Evolutionary conservation across 1,140 invertebrate genomes (phyloP).

Genomic region (Bursaphelenchus mucronatus): DNA sequence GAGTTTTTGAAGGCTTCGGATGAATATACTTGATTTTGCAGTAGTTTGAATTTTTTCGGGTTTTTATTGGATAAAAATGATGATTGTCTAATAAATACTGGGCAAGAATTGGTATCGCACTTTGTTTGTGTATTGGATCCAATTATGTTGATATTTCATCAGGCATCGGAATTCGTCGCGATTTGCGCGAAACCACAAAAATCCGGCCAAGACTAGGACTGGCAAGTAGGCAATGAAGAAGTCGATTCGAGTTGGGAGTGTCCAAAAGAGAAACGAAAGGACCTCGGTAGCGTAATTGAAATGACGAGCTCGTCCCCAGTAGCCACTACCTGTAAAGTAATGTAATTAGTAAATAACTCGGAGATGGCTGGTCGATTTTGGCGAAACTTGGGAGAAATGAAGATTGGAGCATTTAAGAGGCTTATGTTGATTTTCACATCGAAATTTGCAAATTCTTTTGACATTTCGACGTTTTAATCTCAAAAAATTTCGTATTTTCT

Average conservation of each 20-base stretch:
- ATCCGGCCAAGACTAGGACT: slow-evolving; percentile 20
- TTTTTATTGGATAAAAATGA: too few relatives aligned
- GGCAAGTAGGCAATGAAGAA: slow-evolving; percentile 27
- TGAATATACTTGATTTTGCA: too few relatives aligned
- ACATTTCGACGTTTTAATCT: too few relatives aligned
- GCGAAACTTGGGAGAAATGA: neutral
- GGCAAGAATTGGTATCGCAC: slow-evolving; percentile 42
- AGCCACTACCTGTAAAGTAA: slow-evolving; percentile 40
- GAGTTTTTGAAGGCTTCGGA: too few relatives aligned
- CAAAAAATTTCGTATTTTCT: too few relatives aligned
- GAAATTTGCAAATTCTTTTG: too few relatives aligned
- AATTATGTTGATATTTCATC: slow-evolving; percentile 36
- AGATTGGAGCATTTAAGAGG: neutral
- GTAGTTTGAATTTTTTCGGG: too few relatives aligned
- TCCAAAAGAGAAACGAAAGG: slow-evolving; percentile 37
- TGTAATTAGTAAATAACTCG: neutral
- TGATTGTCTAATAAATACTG: slow-evolving; percentile 31
- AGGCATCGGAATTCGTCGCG: slow-evolving; percentile 42
- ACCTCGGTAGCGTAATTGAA: slow-evolving; percentile 41
- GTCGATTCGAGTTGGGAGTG: slow-evolving; percentile 11
- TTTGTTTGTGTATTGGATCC: slow-evolving; percentile 43
- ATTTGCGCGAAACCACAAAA: slow-evolving; percentile 24
- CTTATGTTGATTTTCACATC: slow-evolving; percentile 7
- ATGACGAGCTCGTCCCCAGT: slow-evolving; percentile 33
- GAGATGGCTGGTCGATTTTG: too few relatives aligned